Evolutionary conservation across 2,888 invertebrate genomes (phyloP).

Genomic region (Orthosia gothica): DNA sequence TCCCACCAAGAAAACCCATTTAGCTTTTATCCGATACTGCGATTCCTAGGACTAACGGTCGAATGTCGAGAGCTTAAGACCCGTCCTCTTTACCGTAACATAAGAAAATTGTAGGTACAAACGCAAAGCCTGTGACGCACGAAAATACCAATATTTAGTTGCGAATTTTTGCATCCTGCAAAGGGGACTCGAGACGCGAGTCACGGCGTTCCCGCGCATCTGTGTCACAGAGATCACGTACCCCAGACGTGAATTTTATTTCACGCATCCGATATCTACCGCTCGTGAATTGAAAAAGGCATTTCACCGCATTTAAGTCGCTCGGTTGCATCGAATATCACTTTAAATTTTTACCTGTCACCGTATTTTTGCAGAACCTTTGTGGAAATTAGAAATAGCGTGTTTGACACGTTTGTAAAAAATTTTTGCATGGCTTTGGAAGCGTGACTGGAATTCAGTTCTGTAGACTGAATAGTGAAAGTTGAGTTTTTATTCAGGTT

Average conservation of each 20-base stretch:
- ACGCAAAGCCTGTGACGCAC: slow-evolving; percentile 50
- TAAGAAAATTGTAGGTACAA: slow-evolving; percentile 9
- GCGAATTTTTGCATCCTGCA: slow-evolving; percentile 55
- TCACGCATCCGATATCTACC: slow-evolving; percentile 77
- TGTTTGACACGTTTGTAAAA: slow-evolving; percentile 55
- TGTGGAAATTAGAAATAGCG: slow-evolving; percentile 40
- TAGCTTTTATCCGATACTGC: slow-evolving; percentile 29
- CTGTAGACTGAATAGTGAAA: not conserved
- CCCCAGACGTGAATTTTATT: slow-evolving; percentile 79
- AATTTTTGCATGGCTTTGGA: slow-evolving; percentile 27
- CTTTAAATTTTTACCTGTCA: slow-evolving; percentile 58
- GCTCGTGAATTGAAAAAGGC: slow-evolving; percentile 75
- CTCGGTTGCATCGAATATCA: slow-evolving; percentile 61
- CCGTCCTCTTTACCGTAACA: not conserved
- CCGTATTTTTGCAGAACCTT: slow-evolving; percentile 35
- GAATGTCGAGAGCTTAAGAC: slow-evolving; percentile 22
- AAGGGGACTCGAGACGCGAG: slow-evolving; percentile 58
- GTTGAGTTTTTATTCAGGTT: not conserved
- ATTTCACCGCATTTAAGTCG: slow-evolving; percentile 68
- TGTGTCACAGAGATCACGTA: slow-evolving; percentile 77
- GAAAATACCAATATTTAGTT: slow-evolving; percentile 70
- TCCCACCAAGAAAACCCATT: slow-evolving; percentile 34
- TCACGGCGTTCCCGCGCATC: slow-evolving; percentile 71
- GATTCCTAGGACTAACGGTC: slow-evolving; percentile 27
- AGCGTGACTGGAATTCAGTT: slow-evolving; percentile 30